Evolutionary conservation across 1,140 invertebrate species (phyloP), one percentile per base, ranked within the genome.

Genomic region (Plodia interpunctella): DNA sequence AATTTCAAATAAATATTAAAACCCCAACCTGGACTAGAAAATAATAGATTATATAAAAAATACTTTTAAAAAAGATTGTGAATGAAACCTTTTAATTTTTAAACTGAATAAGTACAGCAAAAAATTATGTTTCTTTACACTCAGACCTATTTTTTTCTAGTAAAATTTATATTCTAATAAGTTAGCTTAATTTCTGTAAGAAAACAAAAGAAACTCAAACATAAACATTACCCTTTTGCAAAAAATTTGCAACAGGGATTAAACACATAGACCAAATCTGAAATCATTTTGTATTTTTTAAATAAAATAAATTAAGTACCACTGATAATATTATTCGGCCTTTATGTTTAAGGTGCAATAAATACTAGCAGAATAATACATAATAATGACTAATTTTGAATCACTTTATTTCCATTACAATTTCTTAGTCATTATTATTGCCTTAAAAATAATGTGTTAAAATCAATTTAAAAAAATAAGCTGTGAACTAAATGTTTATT

Each of bases 381-480:
- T 56, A 64, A 65, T 60, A 59, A 60, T 62, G 53, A 57, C 63
- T 44, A 44, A 20, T 54, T 32, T 49, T 32, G 15, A 53, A 44
- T 25, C n/a, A 25, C 9, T 28, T 21, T 53, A 30, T n/a, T 30
- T 30, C 4, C 21, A 28, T 30, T 13, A 28, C 5, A 5, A 9
- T 15, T 11, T 5, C 17, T 17, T 35, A 49, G 68, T 66, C 64
- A 73, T 70, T 70, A 74, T 74, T 68, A 62, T 44, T 58, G 21
- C 28, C 49, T 49, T 58, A 67, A 71, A 69, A 74, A 62, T 59
- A 72, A 44, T 58, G 75, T 80, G 74, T 76, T 72, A 75, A 70
- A 68, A 73, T 60, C 61, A 59, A 72, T 63, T 63, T 68, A 75
- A 83, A 84, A 84, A 87, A 87, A 87, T 83, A 87, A 87, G 83